Base-by-base conservation (phyloP, 2,888 invertebrate species). In the Pristionchus fissidentatus region DNA sequence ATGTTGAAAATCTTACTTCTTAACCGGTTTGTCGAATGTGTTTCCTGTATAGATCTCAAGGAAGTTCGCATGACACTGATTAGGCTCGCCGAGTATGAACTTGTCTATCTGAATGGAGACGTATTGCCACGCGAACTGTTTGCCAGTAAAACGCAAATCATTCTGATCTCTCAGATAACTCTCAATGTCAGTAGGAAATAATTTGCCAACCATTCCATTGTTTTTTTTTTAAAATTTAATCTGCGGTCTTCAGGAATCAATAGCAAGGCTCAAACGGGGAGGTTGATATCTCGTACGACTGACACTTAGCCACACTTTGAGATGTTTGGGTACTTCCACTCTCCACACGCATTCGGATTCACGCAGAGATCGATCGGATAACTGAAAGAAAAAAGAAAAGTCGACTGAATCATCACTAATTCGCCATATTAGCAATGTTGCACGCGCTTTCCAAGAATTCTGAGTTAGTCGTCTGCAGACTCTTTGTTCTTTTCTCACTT, bases 41-140 rank as follows among this genome's bases (percentile, higher is more conserved):
- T 87, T 86, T 13, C 91, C 90, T 2, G 88, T 87, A 85, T 91
- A 92, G 15, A 92, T 85, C 86, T 91, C 92, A 19, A 92, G 84
- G 83, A 90, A 91, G 80, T 92, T 92, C 22, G 89, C 84, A n/a
- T 82, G 84, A 85, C 92, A 92, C 78, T 90, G 89, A 86, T 92
- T 92, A 10, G 91, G 91, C 41, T 86, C 83, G 13, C 88, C 89
- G 79, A 92, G 84, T 8, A 86, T 75, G 62, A 92, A 92, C 10
- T 90, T 86, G 43, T 89, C 87, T 41, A 92, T 87, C 83, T 90
- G 90, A 46, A 91, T 83, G 1, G 90, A 88, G 29, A 90, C 86
- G 46, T 87, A 82, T 38, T 86, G 83, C 85, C 85, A 85, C 15
- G 52, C 52, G 19, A 15, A 15, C 52, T n/a, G n/a, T n/a, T n/a